Evolutionary conservation across 2,888 invertebrate species (phyloP), one percentile per base, ranked within the genome.

Genomic region (Thecophora atra): DNA sequence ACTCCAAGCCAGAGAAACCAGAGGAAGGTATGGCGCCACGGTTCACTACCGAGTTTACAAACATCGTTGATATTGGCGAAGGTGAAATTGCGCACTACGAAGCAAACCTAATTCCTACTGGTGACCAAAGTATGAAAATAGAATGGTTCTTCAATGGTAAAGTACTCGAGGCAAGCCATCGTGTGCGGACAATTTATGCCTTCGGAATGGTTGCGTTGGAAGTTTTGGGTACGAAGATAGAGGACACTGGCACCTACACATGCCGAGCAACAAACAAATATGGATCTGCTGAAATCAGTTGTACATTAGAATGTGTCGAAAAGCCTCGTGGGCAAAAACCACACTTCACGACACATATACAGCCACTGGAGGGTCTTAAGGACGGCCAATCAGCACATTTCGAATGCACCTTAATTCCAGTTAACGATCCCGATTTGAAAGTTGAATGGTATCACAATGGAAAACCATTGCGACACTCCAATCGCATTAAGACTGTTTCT

Each of bases 381-480:
- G 98, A 98, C 84, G 96, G 96, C 3, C 95, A 97, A 85, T 93
- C 96, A 0, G 96, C 95, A 75, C 97, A 97, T 88, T 97, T 97
- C 84, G 98, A 98, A 88, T 97, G 97, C 83, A 96, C 95, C 3
- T 89, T 98, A 64, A 91, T 96, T 21, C 98, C 98, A 3, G 94
- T 97, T 8, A 96, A 96, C 76, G 98, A 98, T 87, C 97, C 97
- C 3, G 92, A 94, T 58, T 91, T 98, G 87, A 93, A 94, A 83
- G 95, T 97, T 28, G 98, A 98, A 88, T 99, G 98, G 98, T 98
- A 94, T 88, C 96, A 96, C 82, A 96, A 99, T 84, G 97, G 96
- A 6, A 90, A 94, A 81, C 94, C 96, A 0, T 87, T 99, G 77
- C 90, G 94, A 72, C 95, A 96, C 83, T 94, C 95, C 3, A 94